phyloP scores from a whole-genome alignment of 1,140 invertebrate species.

The Lerema accius region DNA sequence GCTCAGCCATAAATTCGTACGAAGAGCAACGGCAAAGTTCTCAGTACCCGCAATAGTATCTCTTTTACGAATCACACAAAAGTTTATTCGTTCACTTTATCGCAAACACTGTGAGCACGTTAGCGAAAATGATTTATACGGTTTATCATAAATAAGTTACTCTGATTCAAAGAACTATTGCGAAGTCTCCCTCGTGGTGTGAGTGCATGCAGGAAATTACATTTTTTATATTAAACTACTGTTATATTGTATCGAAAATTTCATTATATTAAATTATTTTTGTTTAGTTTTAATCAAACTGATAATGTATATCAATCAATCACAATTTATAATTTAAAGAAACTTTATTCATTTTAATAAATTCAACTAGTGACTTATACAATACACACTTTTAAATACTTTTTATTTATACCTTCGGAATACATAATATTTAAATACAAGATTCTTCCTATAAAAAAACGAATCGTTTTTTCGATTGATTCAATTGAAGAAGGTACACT shows the following conservation, averaged over 20 bases:
- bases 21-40: conserved; percentile 39
- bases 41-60: conserved; percentile 57
- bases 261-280: too few species aligned
- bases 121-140: conserved; percentile 79
- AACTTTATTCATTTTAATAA: too few species aligned
- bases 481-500: too few species aligned
- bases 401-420: too few species aligned
- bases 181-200: conserved; percentile 19
- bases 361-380: too few species aligned
- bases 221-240: conserved; percentile 1
- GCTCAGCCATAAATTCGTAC: conserved; percentile 40
- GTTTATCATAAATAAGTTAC: conserved; percentile 81
- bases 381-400: too few species aligned
- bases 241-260: background rate
- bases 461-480: too few species aligned
- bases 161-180: conserved; percentile 68
- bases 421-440: too few species aligned
- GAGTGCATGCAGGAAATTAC: conserved; percentile 20
- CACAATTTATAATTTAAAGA: too few species aligned
- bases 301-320: too few species aligned
- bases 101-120: conserved; percentile 63
- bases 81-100: conserved; percentile 79
- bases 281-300: background rate
- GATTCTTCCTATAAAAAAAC: too few species aligned
- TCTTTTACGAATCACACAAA: conserved; percentile 74